A percentile compares a stretch with the other conserved stretches of the same genome.
phyloP scores from a whole-genome alignment of 1,140 invertebrate species.

The Anastatus disparis region DNA sequence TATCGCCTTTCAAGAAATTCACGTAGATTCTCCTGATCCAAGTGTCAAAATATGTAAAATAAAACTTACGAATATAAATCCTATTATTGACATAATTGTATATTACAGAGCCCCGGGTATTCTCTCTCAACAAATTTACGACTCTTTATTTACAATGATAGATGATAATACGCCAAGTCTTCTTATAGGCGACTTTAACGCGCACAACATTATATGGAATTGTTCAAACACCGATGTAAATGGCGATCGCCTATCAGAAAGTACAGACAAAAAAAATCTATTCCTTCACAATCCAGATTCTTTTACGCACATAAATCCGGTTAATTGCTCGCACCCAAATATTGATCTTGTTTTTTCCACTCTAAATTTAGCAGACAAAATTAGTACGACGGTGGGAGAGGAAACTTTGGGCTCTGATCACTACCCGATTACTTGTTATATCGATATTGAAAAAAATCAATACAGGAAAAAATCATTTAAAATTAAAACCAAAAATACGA shows the following conservation, averaged over 20 bases:
- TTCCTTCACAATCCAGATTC: too few species aligned
- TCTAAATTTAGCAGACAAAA: conserved; percentile 23
- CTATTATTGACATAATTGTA: not conserved
- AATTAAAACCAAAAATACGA: conserved; percentile 40
- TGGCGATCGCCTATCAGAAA: too few species aligned
- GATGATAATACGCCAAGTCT: too few species aligned
- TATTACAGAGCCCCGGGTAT: not conserved
- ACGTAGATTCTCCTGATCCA: not conserved
- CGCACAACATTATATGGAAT: too few species aligned
- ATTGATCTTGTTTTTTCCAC: conserved; percentile 40
- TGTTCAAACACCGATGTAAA: too few species aligned
- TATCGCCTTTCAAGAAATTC: not conserved
- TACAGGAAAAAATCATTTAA: conserved; percentile 41
- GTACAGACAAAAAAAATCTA: too few species aligned
- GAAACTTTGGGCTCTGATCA: not conserved
- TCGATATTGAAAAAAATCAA: not conserved
- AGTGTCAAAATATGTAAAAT: not conserved
- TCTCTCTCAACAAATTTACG: too few species aligned
- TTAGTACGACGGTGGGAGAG: not conserved
- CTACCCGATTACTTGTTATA: not conserved
- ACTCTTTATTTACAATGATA: too few species aligned
- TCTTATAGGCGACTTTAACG: too few species aligned
- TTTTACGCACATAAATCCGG: too few species aligned
- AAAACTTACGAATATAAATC: not conserved
- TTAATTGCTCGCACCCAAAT: too few species aligned